Percentiles rank a stretch among this genome's conserved stretches.
Evolutionary conservation across 2,888 invertebrate genomes (phyloP).

Genomic region (Elysia crispata): DNA sequence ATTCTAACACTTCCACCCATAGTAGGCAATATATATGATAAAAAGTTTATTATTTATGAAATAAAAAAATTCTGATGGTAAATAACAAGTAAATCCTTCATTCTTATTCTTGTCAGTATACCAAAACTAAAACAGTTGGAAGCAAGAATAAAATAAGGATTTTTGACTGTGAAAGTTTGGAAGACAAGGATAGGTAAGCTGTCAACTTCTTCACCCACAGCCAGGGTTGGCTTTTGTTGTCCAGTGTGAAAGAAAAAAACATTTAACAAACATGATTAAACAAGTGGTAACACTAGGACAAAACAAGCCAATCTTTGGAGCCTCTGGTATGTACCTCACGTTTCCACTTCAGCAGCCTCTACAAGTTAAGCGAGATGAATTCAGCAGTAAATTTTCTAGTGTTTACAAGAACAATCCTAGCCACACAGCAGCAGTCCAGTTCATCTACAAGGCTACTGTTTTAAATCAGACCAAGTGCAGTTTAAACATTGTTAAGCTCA

Average conservation of each 20-base stretch:
- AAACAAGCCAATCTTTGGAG: conserved; percentile 54
- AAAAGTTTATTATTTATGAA: too few species aligned
- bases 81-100: not conserved
- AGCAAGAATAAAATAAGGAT: not conserved
- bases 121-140: not conserved
- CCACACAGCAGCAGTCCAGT: too few species aligned
- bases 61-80: not conserved
- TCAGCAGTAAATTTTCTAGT: conserved; percentile 27
- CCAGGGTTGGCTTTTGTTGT: conserved; percentile 61
- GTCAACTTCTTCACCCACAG: conserved; percentile 63
- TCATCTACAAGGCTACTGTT: too few species aligned
- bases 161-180: not conserved
- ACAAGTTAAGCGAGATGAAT: too few species aligned
- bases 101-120: not conserved
- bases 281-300: not conserved
- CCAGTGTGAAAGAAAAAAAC: too few species aligned
- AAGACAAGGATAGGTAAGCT: conserved; percentile 56
- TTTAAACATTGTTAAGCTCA: not conserved
- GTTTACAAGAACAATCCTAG: not conserved
- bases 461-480: not conserved
- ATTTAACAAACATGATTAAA: not conserved
- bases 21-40: too few species aligned
- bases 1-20: too few species aligned
- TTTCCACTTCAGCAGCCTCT: not conserved
- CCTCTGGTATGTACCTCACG: conserved; percentile 30